A percentile compares a stretch with the other conserved stretches of the same genome.
These are phyloP conservation scores for Chamaedrilus cognettii DNA, from an alignment of 2,888 invertebrate species.

Conservation along the genomic window DNA sequence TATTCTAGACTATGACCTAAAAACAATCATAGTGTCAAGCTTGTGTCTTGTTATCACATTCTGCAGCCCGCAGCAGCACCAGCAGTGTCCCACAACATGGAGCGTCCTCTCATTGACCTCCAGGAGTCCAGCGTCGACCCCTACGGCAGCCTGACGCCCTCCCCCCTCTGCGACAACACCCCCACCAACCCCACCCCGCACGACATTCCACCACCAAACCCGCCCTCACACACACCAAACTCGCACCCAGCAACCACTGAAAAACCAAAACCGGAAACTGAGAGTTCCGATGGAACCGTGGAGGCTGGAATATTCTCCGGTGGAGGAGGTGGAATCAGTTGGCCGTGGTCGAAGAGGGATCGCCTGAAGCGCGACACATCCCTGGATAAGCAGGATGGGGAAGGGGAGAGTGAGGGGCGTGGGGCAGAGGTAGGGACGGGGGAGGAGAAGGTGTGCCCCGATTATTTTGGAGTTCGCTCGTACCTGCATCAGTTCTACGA, in stretches of 20 bases:
- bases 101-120: not conserved
- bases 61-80: no score
- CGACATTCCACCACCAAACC: not conserved
- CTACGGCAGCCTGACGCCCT: slow-evolving; percentile 1
- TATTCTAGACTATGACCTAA: no score
- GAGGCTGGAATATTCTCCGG: not conserved
- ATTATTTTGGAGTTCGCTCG: slow-evolving; percentile 62
- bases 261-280: no score
- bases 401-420: slow-evolving; percentile 17
- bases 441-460: slow-evolving; percentile 41
- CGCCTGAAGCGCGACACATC: slow-evolving; percentile 27
- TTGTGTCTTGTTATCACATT: no score
- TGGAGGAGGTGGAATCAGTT: not conserved
- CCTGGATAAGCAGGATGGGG: slow-evolving; percentile 36
- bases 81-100: no score
- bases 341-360: slow-evolving; percentile 23
- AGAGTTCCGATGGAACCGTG: not conserved
- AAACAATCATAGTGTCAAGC: no score
- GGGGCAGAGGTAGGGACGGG: slow-evolving; percentile 25
- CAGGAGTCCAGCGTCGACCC: slow-evolving; percentile 8
- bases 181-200: not conserved
- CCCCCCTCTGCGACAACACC: not conserved
- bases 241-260: no score
- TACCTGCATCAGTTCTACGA: slow-evolving; percentile 64
- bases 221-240: not conserved